Evolutionary conservation across 2,888 invertebrate species (phyloP).

Genomic region (Allacma fusca): DNA sequence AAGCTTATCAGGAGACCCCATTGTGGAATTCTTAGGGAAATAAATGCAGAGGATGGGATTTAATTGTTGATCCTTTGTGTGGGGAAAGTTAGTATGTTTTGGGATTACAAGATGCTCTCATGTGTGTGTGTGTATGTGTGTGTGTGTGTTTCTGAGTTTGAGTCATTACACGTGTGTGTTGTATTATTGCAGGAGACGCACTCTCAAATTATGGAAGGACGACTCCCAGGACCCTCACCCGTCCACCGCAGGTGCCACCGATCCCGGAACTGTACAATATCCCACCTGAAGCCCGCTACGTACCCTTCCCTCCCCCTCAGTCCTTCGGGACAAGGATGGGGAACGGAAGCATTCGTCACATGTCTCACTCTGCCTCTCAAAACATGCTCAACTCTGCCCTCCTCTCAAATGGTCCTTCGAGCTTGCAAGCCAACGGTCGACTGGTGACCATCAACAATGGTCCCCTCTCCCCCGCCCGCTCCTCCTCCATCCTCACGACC

Average conservation of each 20-base stretch:
- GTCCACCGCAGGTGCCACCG: conserved; percentile 78
- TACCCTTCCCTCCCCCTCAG: conserved; percentile 78
- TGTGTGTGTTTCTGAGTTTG: too few species aligned
- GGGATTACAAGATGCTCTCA: too few species aligned
- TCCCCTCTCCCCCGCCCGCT: conserved; percentile 59
- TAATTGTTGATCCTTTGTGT: too few species aligned
- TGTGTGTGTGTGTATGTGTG: too few species aligned
- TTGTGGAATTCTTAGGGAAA: too few species aligned
- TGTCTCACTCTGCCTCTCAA: conserved; percentile 63
- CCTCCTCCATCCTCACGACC: conserved; percentile 62
- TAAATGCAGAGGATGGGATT: too few species aligned
- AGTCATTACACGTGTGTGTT: too few species aligned
- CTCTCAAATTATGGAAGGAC: conserved; percentile 65
- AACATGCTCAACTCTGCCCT: conserved; percentile 59
- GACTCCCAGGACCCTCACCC: conserved; percentile 69
- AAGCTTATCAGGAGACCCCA: too few species aligned
- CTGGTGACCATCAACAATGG: conserved; percentile 57
- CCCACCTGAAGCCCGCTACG: conserved; percentile 75
- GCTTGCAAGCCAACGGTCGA: conserved; percentile 60
- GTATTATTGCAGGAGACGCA: conserved; percentile 59
- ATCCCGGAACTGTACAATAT: conserved; percentile 82
- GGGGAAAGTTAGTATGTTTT: too few species aligned
- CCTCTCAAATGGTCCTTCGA: conserved; percentile 47
- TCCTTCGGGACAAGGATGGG: conserved; percentile 69
- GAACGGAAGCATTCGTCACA: conserved; percentile 70